Evolutionary conservation across 2,797 vertebrate species (phyloP).

Genomic region (Gila robusta): DNA sequence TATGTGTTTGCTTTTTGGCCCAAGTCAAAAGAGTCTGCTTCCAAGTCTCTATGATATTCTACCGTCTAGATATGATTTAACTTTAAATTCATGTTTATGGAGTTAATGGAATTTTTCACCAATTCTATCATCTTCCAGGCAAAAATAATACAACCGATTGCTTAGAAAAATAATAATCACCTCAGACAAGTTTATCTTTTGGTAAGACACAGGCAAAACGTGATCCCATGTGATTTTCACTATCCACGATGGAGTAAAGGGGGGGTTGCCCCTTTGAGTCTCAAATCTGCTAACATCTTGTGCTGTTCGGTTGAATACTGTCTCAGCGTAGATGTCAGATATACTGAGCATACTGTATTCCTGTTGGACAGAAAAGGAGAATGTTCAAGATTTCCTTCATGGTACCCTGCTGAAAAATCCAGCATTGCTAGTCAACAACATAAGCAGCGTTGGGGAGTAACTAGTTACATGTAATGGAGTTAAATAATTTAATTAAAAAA

Average conservation of each 20-base stretch:
- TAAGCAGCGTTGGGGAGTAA: too few species aligned
- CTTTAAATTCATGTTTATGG: not conserved
- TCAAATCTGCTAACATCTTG: conserved; percentile 79
- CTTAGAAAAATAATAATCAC: conserved; percentile 64
- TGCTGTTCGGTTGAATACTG: conserved; percentile 81
- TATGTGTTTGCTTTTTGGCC: not conserved
- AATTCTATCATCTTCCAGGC: not conserved
- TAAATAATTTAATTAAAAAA: too few species aligned
- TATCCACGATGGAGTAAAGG: conserved; percentile 81
- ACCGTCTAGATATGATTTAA: not conserved
- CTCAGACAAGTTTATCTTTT: conserved; percentile 80
- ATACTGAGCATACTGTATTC: conserved; percentile 72
- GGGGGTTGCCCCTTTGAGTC: conserved; percentile 57
- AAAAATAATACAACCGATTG: not conserved
- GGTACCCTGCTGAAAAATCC: not conserved
- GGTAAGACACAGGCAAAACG: conserved; percentile 78
- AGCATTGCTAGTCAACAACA: not conserved
- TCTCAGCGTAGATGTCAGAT: conserved; percentile 80
- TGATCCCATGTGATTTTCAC: conserved; percentile 86
- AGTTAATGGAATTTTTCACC: not conserved
- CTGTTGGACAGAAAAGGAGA: conserved; percentile 61
- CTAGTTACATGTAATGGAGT: too few species aligned
- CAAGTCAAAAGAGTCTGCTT: not conserved
- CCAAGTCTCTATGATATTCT: not conserved
- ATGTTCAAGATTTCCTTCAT: not conserved